Conservation (phyloP, 2,888 invertebrate species). For the Cheilosia grossa region DNA sequence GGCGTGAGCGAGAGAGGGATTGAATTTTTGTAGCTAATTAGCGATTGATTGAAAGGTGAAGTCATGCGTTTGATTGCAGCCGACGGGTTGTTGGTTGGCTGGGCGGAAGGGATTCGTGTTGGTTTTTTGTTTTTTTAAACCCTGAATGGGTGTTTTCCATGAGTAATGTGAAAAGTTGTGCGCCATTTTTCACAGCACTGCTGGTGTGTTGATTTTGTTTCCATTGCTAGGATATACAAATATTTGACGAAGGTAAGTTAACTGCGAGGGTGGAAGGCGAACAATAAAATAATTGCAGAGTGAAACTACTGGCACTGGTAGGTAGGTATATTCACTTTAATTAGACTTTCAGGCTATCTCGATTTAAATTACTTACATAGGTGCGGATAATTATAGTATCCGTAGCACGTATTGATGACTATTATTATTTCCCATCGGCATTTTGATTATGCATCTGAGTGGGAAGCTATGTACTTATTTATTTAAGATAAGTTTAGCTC, state of each 20-base stretch:
- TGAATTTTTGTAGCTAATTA: slow-evolving; percentile 70
- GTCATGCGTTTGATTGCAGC: slow-evolving; percentile 70
- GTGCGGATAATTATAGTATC: too few species aligned
- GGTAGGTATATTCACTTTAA: background rate
- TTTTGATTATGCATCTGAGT: too few species aligned
- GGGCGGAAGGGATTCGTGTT: slow-evolving; percentile 4
- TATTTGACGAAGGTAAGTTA: slow-evolving; percentile 30
- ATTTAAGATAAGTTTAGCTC: too few species aligned
- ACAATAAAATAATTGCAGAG: background rate
- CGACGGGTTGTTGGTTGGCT: slow-evolving; percentile 13
- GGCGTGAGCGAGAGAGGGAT: slow-evolving; percentile 13
- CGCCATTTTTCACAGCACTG: slow-evolving; percentile 3
- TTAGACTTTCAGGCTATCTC: background rate
- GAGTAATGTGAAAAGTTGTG: slow-evolving; percentile 28
- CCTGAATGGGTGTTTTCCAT: slow-evolving; percentile 39
- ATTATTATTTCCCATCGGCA: too few species aligned
- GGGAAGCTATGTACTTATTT: too few species aligned
- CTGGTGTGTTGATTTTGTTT: slow-evolving; percentile 43
- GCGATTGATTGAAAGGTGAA: slow-evolving; percentile 72
- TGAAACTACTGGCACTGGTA: background rate
- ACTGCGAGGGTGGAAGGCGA: slow-evolving; percentile 9
- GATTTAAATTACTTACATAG: too few species aligned
- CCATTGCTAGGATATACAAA: slow-evolving; percentile 20
- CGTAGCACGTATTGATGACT: too few species aligned
- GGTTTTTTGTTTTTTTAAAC: slow-evolving; percentile 29